Percentiles rank a stretch among this genome's conserved stretches.
Conservation (phyloP, 1,140 invertebrate species). For the Hyles vespertilio region DNA sequence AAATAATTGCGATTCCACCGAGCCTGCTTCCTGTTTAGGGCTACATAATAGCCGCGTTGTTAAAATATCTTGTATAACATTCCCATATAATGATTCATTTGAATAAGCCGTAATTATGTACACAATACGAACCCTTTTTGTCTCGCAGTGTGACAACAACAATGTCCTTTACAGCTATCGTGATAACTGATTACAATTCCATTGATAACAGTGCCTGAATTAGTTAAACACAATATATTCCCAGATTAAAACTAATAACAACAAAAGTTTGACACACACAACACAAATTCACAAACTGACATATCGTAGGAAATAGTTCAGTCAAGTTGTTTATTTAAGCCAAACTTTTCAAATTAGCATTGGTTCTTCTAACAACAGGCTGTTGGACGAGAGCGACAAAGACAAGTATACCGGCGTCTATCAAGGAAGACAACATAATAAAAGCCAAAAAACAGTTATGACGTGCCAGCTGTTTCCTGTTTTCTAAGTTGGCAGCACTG, state of each 20-base stretch:
- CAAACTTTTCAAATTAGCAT: background rate
- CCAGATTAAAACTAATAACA: slow-evolving; percentile 55
- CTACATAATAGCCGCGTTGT: slow-evolving; percentile 42
- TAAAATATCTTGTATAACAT: slow-evolving; percentile 55
- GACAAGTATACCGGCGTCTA: slow-evolving; percentile 24
- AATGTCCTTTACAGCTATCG: slow-evolving; percentile 8
- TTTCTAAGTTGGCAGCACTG: background rate
- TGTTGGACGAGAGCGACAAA: slow-evolving; percentile 7
- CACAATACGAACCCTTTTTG: slow-evolving; percentile 26
- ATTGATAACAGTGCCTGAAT: slow-evolving; percentile 41
- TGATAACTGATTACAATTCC: slow-evolving; percentile 32
- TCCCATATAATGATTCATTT: slow-evolving; percentile 65
- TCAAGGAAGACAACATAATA: slow-evolving; percentile 13
- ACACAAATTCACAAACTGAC: slow-evolving; percentile 54
- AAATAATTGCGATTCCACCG: slow-evolving; percentile 6
- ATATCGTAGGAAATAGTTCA: slow-evolving; percentile 32
- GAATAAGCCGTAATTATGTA: slow-evolving; percentile 28
- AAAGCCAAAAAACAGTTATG: slow-evolving; percentile 12
- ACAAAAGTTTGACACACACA: slow-evolving; percentile 71
- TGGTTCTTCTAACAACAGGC: too few relatives aligned
- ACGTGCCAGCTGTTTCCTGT: slow-evolving; percentile 11
- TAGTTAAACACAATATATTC: slow-evolving; percentile 39
- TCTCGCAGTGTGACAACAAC: slow-evolving; percentile 1
- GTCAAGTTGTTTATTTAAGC: background rate
- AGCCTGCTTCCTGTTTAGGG: slow-evolving; percentile 45